Conservation (phyloP, 2,113 vertebrate genomes). For the Tinamus guttatus region DNA sequence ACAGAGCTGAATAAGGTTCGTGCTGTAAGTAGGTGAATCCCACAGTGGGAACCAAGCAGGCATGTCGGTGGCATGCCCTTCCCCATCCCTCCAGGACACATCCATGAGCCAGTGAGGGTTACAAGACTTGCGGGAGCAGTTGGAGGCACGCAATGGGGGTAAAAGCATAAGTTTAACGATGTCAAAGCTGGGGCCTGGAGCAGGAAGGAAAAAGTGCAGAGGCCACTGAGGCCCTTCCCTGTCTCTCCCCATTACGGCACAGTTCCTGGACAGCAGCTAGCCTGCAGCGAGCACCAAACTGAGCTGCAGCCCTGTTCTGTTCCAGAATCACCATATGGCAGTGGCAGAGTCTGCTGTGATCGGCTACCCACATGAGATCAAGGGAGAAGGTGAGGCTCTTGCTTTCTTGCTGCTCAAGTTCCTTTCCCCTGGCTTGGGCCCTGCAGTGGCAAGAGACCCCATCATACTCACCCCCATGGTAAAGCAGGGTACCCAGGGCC, state of each 20-base stretch:
- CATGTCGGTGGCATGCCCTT: not conserved
- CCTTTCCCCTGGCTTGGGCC: rapidly evolving
- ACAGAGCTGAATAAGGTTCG: not conserved
- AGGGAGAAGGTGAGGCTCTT: conserved; percentile 80
- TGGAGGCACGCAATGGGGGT: not conserved
- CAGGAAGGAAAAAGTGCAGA: not conserved
- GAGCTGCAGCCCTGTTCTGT: conserved; percentile 25
- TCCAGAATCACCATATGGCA: conserved; percentile 78
- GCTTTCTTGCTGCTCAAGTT: not conserved
- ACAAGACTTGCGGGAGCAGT: not conserved
- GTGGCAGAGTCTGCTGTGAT: conserved; percentile 84
- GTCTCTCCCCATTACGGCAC: not conserved
- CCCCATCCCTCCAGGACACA: not conserved
- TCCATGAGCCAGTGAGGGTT: not conserved
- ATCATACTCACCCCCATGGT: no score
- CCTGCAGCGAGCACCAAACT: not conserved
- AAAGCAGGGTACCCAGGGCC: no score
- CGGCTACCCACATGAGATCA: conserved; percentile 79
- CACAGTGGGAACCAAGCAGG: not conserved
- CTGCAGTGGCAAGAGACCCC: not conserved
- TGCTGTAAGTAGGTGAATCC: not conserved
- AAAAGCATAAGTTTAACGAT: not conserved
- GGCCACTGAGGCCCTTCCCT: not conserved
- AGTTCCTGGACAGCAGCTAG: not conserved
- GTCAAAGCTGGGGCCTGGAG: not conserved